phyloP scores from a whole-genome alignment of 2,888 invertebrate genomes.

The Ichneumon xanthorius region DNA sequence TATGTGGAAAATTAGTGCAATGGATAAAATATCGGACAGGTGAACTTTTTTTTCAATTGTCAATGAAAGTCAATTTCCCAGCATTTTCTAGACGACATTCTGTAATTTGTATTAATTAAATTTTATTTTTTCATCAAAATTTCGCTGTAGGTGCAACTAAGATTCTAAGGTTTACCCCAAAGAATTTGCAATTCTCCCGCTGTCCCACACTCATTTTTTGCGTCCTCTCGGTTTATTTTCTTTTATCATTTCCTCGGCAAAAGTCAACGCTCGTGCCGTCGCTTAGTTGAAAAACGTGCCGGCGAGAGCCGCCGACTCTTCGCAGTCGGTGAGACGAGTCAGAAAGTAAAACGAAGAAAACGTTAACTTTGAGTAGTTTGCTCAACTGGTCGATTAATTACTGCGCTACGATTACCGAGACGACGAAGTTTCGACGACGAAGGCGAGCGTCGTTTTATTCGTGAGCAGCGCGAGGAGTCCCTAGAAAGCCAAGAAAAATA shows the following conservation, averaged over 20 bases:
- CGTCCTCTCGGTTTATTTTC: neutral
- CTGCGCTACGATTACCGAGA: slow-evolving; percentile 35
- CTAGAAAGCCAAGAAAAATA: slow-evolving; percentile 61
- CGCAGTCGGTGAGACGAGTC: neutral
- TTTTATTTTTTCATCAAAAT: too few relatives aligned
- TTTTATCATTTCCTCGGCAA: neutral
- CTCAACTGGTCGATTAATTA: slow-evolving; percentile 52
- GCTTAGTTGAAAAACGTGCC: neutral
- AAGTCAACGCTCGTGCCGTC: slow-evolving; percentile 14
- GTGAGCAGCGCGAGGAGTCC: neutral
- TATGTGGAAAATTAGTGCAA: too few relatives aligned
- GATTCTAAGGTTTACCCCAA: too few relatives aligned
- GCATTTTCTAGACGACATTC: too few relatives aligned
- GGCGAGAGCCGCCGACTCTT: neutral
- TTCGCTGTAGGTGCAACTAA: too few relatives aligned
- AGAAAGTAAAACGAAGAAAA: slow-evolving; percentile 8
- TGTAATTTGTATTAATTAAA: too few relatives aligned
- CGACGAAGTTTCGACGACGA: neutral
- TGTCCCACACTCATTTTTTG: too few relatives aligned
- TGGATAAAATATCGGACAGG: too few relatives aligned
- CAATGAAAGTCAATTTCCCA: too few relatives aligned
- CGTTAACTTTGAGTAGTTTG: slow-evolving; percentile 33
- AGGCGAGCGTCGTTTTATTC: neutral
- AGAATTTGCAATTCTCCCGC: too few relatives aligned
- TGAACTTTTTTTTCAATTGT: too few relatives aligned